These are phyloP conservation scores for Linnaemya tessellans DNA, from an alignment of 2,888 invertebrate genomes.

Conservation along the genomic window DNA sequence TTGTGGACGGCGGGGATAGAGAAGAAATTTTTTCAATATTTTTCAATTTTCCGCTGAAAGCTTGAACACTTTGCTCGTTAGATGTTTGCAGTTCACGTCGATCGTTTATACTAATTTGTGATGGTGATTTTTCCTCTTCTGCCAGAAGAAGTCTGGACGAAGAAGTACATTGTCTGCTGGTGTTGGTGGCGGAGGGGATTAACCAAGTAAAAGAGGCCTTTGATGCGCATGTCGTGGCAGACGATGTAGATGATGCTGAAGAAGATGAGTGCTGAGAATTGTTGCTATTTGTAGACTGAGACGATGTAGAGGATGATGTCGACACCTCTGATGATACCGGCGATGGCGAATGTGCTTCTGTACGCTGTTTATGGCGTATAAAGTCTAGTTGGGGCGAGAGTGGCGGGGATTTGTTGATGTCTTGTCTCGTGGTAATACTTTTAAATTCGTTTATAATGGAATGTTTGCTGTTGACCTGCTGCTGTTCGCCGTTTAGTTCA, in stretches of 20 bases:
- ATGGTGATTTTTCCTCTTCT: slow-evolving; percentile 49
- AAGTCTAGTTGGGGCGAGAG: slow-evolving; percentile 57
- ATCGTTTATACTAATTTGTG: slow-evolving; percentile 67
- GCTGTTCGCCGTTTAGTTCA: slow-evolving; percentile 51
- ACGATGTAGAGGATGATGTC: slow-evolving; percentile 73
- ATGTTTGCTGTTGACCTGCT: slow-evolving; percentile 73
- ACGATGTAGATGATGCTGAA: slow-evolving; percentile 74
- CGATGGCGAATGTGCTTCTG: slow-evolving; percentile 78
- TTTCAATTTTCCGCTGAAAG: slow-evolving; percentile 63
- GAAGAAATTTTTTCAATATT: slow-evolving; percentile 47
- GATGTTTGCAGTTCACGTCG: slow-evolving; percentile 68
- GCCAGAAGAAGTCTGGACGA: slow-evolving; percentile 53
- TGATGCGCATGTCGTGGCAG: slow-evolving; percentile 77
- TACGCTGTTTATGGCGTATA: slow-evolving; percentile 71
- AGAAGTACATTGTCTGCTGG: slow-evolving; percentile 6
- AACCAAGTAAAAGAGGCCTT: slow-evolving; percentile 81
- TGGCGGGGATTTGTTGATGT: slow-evolving; percentile 50
- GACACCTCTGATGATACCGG: slow-evolving; percentile 78
- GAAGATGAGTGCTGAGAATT: slow-evolving; percentile 74
- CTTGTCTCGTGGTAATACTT: slow-evolving; percentile 61
- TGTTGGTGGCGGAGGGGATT: slow-evolving; percentile 55
- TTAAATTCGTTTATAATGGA: slow-evolving; percentile 75
- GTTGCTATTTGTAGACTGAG: slow-evolving; percentile 74
- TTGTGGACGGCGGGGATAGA: slow-evolving; percentile 45
- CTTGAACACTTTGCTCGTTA: slow-evolving; percentile 52